Evolutionary conservation across 1,140 invertebrate genomes (phyloP), one percentile per base, ranked within the genome.

Genomic region (Physella acuta): DNA sequence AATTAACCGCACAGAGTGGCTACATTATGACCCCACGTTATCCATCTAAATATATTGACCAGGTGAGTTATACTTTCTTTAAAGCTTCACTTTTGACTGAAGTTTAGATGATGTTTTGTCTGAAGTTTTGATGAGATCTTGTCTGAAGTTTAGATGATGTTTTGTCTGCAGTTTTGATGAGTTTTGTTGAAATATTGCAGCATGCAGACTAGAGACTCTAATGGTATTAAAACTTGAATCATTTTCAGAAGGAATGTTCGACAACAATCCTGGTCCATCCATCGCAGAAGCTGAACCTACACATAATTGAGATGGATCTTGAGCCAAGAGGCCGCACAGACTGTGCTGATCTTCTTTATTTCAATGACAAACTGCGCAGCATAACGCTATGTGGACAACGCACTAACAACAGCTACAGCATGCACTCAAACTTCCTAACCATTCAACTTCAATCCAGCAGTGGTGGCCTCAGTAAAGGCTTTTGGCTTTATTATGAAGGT

Each of bases 401-500:
- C 16, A 66, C 65, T n/a, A 68, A 81, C 53, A 74, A 79, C 37
- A 71, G 78, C 28, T 71, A 74, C 20, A 75, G 68, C 58, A 73
- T 75, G 34, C 62, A 66, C 31, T 73, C 70, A 20, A 78, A 80
- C 51, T 68, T 72, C 26, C 70, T 82, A 11, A 60, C 74, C 26
- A 71, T 84, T 14, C 67, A 73, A 26, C 75, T 84, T 4, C 71
- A 72, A 39, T 74, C 78, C 5, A 72, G 73, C 26, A 44, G 37
- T 11, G 61, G 24, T 5, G 70, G 59, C 5, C 72, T 63, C 11
- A 77, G 76, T 58, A 81, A 81, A 70, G 82, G 82, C 26, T 82
- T 84, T 73, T 83, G 81, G 82, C 62, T 84, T 17, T 81, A 83
- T 69, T 83, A 79, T 71, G 81, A 84, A 80, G 82, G 82, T 84